Conservation (phyloP, 2,113 vertebrate genomes). For the Papio anubis region DNA sequence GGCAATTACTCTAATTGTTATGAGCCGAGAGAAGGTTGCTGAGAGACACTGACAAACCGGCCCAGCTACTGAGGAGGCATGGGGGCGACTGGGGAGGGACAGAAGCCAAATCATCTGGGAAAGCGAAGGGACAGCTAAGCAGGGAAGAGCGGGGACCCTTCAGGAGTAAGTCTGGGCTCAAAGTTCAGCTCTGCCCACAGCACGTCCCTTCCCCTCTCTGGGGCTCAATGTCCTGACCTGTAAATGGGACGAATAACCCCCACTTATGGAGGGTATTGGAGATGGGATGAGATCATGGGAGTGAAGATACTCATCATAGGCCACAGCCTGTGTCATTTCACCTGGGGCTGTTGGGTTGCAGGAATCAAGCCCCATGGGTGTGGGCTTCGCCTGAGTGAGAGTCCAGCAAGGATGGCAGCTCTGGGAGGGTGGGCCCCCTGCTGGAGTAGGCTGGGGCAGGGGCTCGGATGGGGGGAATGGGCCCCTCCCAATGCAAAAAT, state of each 20-base stretch:
- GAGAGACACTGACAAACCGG: background rate
- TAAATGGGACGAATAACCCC: background rate
- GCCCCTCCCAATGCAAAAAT: background rate
- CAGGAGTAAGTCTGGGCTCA: background rate
- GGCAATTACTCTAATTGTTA: conserved; percentile 61
- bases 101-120: background rate
- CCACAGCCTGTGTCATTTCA: background rate
- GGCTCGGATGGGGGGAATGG: rapidly evolving
- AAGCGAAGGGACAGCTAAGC: background rate
- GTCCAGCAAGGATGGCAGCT: background rate
- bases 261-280: background rate
- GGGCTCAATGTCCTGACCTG: background rate
- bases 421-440: background rate
- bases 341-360: background rate
- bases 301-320: background rate
- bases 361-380: background rate
- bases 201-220: background rate
- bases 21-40: conserved; percentile 20
- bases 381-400: background rate
- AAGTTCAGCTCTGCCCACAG: background rate
- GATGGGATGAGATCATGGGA: background rate
- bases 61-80: conserved; percentile 8
- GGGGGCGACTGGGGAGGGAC: background rate
- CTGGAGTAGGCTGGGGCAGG: background rate
- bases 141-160: background rate